phyloP scores from a whole-genome alignment of 1,140 invertebrate genomes.

The Bilobella aurantiaca region DNA sequence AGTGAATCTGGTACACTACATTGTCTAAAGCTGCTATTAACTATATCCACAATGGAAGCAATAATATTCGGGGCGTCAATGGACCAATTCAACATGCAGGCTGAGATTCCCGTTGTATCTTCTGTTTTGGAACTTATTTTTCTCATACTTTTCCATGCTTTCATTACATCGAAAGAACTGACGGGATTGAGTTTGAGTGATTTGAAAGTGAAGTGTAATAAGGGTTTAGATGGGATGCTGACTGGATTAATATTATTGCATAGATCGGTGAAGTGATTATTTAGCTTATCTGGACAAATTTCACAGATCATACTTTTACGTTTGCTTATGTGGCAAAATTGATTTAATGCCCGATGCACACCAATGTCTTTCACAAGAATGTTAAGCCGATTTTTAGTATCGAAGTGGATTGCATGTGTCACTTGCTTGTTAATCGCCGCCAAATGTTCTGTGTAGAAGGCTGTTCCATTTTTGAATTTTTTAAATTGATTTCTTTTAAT shows the following conservation, averaged over 20 bases:
- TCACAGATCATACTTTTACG: too few species aligned
- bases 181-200: background rate
- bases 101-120: slow-evolving; percentile 1
- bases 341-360: background rate
- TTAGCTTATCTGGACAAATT: too few species aligned
- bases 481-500: too few species aligned
- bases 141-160: slow-evolving; percentile 1
- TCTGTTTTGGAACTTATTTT: background rate
- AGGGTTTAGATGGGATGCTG: background rate
- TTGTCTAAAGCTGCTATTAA: background rate
- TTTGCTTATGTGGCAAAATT: background rate
- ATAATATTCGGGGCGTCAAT: slow-evolving; percentile 2
- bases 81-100: background rate
- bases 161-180: background rate
- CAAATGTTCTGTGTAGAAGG: too few species aligned
- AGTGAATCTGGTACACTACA: background rate
- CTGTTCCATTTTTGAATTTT: too few species aligned
- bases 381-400: too few species aligned
- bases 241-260: too few species aligned
- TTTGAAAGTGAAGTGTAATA: background rate
- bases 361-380: background rate
- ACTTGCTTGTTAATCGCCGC: too few species aligned
- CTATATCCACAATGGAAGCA: background rate
- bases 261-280: too few species aligned
- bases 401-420: too few species aligned